These are phyloP conservation scores for Schizopygopsis malacanthus DNA, from an alignment of 2,797 vertebrate genomes.

Conservation along the genomic window DNA sequence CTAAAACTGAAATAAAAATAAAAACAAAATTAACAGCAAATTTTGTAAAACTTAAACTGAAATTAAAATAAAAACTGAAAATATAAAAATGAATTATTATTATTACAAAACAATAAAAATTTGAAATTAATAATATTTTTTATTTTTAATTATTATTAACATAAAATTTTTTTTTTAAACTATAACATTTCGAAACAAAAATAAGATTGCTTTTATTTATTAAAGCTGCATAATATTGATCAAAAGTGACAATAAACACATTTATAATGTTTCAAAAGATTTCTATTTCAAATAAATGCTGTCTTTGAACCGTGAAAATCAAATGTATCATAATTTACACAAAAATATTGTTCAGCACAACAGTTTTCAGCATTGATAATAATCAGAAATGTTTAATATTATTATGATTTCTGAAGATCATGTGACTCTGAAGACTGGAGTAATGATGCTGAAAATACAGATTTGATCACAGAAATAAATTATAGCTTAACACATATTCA, in stretches of 20 bases:
- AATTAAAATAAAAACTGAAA: background rate
- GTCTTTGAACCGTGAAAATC: background rate
- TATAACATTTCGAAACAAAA: background rate
- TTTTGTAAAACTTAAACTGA: background rate
- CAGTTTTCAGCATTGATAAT: background rate
- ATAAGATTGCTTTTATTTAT: background rate
- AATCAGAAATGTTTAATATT: background rate
- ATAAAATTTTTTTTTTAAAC: too few relatives aligned
- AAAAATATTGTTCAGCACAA: background rate
- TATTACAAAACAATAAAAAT: too few relatives aligned
- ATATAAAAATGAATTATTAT: background rate
- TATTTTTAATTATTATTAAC: too few relatives aligned
- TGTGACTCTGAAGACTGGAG: background rate
- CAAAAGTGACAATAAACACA: background rate
- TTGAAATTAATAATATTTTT: too few relatives aligned
- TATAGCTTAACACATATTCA: background rate
- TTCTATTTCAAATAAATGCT: background rate
- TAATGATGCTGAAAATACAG: background rate
- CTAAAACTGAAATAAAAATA: too few relatives aligned
- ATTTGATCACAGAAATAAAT: background rate
- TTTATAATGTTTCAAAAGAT: background rate
- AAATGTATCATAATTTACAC: background rate
- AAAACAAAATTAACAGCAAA: too few relatives aligned
- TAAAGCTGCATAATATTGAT: background rate
- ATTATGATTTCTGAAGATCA: background rate